Percentiles rank a stretch among this genome's conserved stretches.
These are phyloP conservation scores for Alviniconcha marisindica DNA, from an alignment of 1,140 invertebrate genomes.

Conservation along the genomic window DNA sequence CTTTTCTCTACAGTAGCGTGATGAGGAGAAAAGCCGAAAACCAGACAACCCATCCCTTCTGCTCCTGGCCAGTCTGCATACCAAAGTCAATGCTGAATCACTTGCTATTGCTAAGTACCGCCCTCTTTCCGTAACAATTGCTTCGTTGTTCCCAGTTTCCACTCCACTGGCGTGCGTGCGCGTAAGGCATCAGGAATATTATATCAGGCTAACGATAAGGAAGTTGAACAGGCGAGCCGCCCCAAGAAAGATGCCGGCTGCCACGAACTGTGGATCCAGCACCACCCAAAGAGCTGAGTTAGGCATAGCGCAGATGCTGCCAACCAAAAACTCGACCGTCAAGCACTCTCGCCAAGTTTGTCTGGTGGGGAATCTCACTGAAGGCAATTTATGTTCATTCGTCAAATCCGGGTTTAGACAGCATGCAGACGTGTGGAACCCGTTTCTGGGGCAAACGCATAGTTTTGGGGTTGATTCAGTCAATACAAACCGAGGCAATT, in stretches of 20 bases:
- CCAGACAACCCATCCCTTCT: conserved; percentile 1
- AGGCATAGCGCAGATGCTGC: conserved; percentile 26
- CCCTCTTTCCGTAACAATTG: not conserved
- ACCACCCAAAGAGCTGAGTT: not conserved
- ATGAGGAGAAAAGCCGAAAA: not conserved
- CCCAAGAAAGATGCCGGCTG: conserved; percentile 7
- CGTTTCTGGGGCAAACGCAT: not conserved
- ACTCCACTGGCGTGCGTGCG: not conserved
- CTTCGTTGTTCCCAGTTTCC: not conserved
- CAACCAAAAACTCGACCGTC: not conserved
- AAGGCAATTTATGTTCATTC: too few relatives aligned
- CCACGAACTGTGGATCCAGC: not conserved
- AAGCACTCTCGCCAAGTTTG: too few relatives aligned
- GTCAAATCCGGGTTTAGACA: too few relatives aligned
- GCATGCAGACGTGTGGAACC: not conserved
- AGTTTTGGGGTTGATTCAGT: conserved; percentile 25
- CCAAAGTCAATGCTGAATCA: conserved; percentile 6
- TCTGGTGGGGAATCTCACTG: too few relatives aligned
- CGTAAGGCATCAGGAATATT: not conserved
- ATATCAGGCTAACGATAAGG: not conserved
- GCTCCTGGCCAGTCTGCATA: not conserved
- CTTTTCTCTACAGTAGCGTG: too few relatives aligned
- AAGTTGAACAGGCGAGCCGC: not conserved
- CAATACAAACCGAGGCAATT: conserved; percentile 25
- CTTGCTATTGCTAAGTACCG: not conserved